Conservation (phyloP, 2,113 vertebrate genomes). For the Oceanites oceanicus region DNA sequence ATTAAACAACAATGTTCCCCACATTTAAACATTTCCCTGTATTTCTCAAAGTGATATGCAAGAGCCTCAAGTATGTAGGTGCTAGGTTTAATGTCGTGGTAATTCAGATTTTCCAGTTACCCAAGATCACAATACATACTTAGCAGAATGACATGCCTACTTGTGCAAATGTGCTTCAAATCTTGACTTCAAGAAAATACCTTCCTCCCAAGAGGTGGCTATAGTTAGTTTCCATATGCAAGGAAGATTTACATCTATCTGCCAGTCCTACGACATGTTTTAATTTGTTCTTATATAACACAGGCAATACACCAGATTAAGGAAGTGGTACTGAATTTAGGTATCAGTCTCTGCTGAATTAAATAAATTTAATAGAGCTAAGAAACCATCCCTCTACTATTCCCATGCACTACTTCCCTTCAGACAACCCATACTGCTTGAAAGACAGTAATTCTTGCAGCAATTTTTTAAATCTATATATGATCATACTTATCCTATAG, state of each 20-base stretch:
- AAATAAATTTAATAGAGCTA: neutral
- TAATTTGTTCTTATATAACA: slow-evolving; percentile 3
- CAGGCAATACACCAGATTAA: neutral
- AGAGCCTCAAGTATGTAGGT: neutral
- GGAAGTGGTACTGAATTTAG: neutral
- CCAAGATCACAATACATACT: neutral
- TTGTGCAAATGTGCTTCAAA: neutral
- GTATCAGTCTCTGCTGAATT: neutral
- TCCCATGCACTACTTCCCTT: neutral
- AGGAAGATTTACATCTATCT: slow-evolving; percentile 44
- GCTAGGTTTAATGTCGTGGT: neutral
- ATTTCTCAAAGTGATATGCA: neutral
- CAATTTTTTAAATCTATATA: neutral
- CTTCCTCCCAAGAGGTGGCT: slow-evolving; percentile 12
- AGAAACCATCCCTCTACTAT: neutral
- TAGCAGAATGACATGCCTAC: neutral
- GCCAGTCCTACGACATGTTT: neutral
- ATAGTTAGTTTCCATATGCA: slow-evolving; percentile 42
- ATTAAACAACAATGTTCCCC: neutral
- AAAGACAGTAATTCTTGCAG: neutral
- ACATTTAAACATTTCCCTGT: neutral
- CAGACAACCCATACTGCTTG: neutral
- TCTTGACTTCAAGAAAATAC: neutral
- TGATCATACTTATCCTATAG: neutral
- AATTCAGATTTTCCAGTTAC: neutral